These are phyloP conservation scores for Raja brachyura DNA, from an alignment of 2,113 vertebrate species.

Conservation along the genomic window DNA sequence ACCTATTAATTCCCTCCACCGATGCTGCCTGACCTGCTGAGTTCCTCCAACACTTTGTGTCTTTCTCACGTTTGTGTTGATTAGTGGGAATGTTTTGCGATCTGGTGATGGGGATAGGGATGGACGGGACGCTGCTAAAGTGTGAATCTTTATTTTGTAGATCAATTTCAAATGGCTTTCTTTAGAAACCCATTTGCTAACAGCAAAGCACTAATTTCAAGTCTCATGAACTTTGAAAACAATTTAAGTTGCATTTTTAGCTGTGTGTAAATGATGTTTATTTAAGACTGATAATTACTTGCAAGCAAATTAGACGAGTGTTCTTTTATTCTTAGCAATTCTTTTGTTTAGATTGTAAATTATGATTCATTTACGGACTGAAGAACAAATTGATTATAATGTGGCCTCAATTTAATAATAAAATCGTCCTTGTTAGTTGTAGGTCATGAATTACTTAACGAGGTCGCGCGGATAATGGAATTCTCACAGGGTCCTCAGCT, in stretches of 20 bases:
- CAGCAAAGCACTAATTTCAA: slow-evolving; percentile 1
- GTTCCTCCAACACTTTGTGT: too few species aligned
- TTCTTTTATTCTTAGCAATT: neutral
- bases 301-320: neutral
- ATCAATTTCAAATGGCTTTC: neutral
- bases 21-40: too few species aligned
- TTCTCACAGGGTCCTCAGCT: neutral
- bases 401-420: slow-evolving; percentile 28
- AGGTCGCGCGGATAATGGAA: slow-evolving; percentile 24
- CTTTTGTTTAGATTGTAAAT: slow-evolving; percentile 21
- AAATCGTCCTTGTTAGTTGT: slow-evolving; percentile 23
- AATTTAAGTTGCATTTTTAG: neutral
- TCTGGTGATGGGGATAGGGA: neutral
- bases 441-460: slow-evolving; percentile 31
- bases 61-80: neutral
- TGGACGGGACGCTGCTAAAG: neutral
- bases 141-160: neutral
- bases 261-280: neutral
- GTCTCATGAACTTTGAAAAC: neutral
- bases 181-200: neutral
- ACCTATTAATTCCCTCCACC: too few species aligned
- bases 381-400: slow-evolving; percentile 30
- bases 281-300: slow-evolving; percentile 9
- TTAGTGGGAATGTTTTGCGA: neutral
- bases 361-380: neutral